Evolutionary conservation across 2,888 invertebrate genomes (phyloP), one percentile per base, ranked within the genome.

Genomic region (Icerya purchasi): DNA sequence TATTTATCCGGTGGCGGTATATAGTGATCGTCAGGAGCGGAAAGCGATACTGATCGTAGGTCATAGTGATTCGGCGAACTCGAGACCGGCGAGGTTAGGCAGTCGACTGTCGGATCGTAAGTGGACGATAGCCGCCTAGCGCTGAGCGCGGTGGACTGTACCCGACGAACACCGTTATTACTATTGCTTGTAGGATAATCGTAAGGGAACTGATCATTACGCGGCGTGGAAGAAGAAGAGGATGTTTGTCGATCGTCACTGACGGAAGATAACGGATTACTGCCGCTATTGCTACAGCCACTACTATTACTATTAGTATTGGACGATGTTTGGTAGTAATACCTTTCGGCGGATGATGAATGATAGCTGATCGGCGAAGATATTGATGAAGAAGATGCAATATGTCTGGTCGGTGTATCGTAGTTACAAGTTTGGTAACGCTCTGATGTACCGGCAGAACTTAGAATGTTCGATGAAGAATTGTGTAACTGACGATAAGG

Each of bases 401-500:
- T 14, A 14, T 36, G 36, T 36, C 52, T 36, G 14, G 60, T 36
- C 50, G 54, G 10, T 50, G 50, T 36, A 24, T 60, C 63, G 62
- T 63, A 66, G 59, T 65, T 62, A 56, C 63, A 61, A 62, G 62
- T 62, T 62, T 51, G 62, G 58, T 61, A 59, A 60, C 62, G 73
- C 72, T 73, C 73, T 72, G 72, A 71, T 69, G 69, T 70, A 53
- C 53, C 55, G 56, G 70, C 69, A 70, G 71, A 69, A 64, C 73
- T 74, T 71, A 75, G 72, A 72, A 74, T 75, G 71, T 5, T 8
- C 5, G 36, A 36, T 8, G 36, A 36, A 14, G 36, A 8, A 36
- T 74, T 72, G 72, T 71, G 72, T 71, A 71, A 69, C 69, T 70
- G 71, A 72, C 74, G 74, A 73, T 74, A 73, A 73, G 74, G 36